These are phyloP conservation scores for Takifugu flavidus DNA, from an alignment of 2,113 vertebrate species.

Conservation along the genomic window DNA sequence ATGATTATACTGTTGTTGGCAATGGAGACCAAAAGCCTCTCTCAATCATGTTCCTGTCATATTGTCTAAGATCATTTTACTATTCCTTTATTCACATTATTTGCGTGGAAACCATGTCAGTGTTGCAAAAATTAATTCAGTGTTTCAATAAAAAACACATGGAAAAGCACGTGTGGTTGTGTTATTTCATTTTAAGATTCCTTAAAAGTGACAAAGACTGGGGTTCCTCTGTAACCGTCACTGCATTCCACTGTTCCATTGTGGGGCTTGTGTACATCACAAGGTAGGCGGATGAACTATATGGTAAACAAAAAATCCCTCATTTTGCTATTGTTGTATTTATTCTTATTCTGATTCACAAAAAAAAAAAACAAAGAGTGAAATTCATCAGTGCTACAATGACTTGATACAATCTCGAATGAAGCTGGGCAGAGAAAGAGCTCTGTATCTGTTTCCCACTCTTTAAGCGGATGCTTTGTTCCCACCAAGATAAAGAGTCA, in stretches of 20 bases:
- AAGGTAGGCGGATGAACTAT: too few species aligned
- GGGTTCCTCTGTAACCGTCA: too few species aligned
- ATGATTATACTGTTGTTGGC: conserved; percentile 15
- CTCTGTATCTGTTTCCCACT: background rate
- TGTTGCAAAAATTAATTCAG: conserved; percentile 47
- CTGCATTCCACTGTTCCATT: too few species aligned
- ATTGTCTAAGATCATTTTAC: conserved; percentile 18
- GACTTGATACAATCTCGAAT: conserved; percentile 26
- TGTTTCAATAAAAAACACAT: conserved; percentile 66
- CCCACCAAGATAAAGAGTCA: conserved; percentile 3
- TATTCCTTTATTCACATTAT: conserved; percentile 22
- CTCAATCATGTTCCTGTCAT: conserved; percentile 15
- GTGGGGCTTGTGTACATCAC: too few species aligned
- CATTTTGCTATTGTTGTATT: too few species aligned
- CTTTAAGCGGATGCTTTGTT: conserved; percentile 19
- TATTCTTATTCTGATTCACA: conserved; percentile 10
- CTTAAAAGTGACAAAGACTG: too few species aligned
- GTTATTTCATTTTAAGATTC: conserved; percentile 39
- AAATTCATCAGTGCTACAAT: conserved; percentile 37
- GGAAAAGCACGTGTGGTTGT: conserved; percentile 18
- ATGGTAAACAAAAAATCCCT: too few species aligned
- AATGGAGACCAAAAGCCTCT: conserved; percentile 1
- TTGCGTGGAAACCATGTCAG: conserved; percentile 38
- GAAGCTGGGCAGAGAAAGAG: conserved; percentile 22
- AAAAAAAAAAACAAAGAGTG: conserved; percentile 30